Evolutionary conservation across 2,888 invertebrate genomes (phyloP), one percentile per base, ranked within the genome.

Genomic region (Chesias legatella): DNA sequence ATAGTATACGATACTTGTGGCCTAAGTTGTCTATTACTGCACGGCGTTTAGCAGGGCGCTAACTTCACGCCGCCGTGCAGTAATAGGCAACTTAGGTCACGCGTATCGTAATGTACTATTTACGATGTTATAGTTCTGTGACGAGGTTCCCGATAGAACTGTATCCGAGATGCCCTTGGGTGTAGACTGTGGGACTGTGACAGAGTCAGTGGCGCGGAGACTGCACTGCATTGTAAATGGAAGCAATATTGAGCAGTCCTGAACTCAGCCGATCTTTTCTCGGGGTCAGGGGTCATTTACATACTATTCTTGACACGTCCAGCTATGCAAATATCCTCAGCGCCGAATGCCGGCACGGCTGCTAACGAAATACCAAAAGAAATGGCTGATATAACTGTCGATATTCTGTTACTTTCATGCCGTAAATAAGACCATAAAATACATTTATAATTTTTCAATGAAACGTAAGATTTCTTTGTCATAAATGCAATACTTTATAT

Each of bases 271-370:
- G 51, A 45, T 50, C 58, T 63, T 63, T 59, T 56, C 66, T 56
- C 51, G 48, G 53, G 48, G 56, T 52, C 59, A 57, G 59, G 59
- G 73, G 75, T 73, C 76, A 83, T 84, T 84, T 83, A 75, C 81
- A 86, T 83, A 77, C 82, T 84, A 86, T 86, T 85, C 84, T 66
- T 69, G 65, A 68, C 86, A 84, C 85, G 86, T 85, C 79, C 80
- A 73, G 72, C 72, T 76, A 85, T 86, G 86, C 75, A 78, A 86
- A 86, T 83, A 60, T 55, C 56, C 36, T 56, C 47, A 57, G 62
- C 55, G 65, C 62, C 62, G 60, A 67, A 57, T 51, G 51, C 53
- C 52, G 47, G 38, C 48, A 51, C 34, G 34, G 34, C 22, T 33
- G 43, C 41, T 30, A 33, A 41, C 34, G 40, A 52, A 46, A 48